Percentiles rank a stretch among this genome's conserved stretches.
Conservation (phyloP, 2,888 invertebrate species). For the Brachylomia viminalis region DNA sequence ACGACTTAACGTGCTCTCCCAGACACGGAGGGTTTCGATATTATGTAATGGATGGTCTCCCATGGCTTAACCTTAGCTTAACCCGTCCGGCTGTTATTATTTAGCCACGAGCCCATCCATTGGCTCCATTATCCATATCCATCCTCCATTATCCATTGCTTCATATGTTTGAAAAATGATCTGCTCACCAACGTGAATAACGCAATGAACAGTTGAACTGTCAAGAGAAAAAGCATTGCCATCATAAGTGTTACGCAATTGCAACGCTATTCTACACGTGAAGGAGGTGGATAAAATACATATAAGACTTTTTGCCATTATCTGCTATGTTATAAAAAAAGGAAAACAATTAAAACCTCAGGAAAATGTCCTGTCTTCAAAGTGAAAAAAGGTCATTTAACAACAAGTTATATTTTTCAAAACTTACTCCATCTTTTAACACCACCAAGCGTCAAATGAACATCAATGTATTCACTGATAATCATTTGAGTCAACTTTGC, state of each 20-base stretch:
- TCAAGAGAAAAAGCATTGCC: too few species aligned
- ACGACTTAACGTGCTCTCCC: too few species aligned
- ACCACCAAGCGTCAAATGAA: constrained; percentile 18
- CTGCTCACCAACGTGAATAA: not conserved
- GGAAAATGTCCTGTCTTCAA: too few species aligned
- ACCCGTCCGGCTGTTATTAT: not conserved
- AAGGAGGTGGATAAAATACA: not conserved
- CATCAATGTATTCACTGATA: constrained; percentile 50
- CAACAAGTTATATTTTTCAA: not conserved
- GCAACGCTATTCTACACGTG: not conserved
- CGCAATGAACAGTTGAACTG: not conserved
- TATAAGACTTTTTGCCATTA: too few species aligned
- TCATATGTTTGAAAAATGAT: not conserved
- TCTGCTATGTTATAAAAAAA: not conserved
- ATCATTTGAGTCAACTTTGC: constrained; percentile 52
- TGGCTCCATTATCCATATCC: too few species aligned
- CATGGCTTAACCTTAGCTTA: not conserved
- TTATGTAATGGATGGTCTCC: not conserved
- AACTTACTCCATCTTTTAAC: not conserved
- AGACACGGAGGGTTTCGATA: not conserved
- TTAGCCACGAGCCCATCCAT: too few species aligned
- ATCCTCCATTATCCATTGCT: not conserved
- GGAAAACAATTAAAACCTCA: not conserved
- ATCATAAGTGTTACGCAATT: not conserved
- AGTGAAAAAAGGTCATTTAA: not conserved